Evolutionary conservation across 1,140 invertebrate genomes (phyloP), one percentile per base, ranked within the genome.

Genomic region (Chrysomallon squamiferum): DNA sequence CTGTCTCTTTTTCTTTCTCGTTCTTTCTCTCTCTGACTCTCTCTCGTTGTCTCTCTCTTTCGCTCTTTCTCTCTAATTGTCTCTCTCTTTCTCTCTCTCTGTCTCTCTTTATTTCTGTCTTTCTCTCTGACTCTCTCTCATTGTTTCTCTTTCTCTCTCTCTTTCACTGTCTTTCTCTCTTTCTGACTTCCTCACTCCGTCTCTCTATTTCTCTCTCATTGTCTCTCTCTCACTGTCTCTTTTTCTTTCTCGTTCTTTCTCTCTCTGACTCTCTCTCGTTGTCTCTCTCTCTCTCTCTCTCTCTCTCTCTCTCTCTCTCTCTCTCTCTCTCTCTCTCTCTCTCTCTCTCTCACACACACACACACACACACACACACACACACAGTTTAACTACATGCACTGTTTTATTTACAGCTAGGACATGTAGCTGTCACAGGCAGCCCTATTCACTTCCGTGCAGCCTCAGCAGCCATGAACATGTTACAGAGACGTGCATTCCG

Each of bases 261-360:
- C 47, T 54, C 20, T 66, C 43, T 56, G n/a, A 66, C 65, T 64
- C 61, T 67, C 60, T 64, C 45, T 67, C 60, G 54, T 27, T 67
- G 43, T 56, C 47, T 67, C 60, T 56, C 45, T 65, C 65, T 64
- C 47, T 65, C 60, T 64, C 61, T 67, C 60, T 56, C 47, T 67
- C 65, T 64, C 43, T 65, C 60, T 64, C 61, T 67, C 60, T 56
- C 43, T 67, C 65, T 56, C 47, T 65, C 65, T 64, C 49, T 57
- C 60, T 56, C 61, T 67, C 62, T 58, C 35, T 57, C 43, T 64
- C 61, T 67, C 43, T 38, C 35, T 30, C 33, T 50, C 27, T 65
- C 65, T 64, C 35, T 66, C 59, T 25, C 54, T 64, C 52, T 60
- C 58, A 13, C 11, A 20, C 62, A 49, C 22, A 49, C 61, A 9